Evolutionary conservation across 1,140 invertebrate genomes (phyloP).

Genomic region (Listronotus bonariensis): DNA sequence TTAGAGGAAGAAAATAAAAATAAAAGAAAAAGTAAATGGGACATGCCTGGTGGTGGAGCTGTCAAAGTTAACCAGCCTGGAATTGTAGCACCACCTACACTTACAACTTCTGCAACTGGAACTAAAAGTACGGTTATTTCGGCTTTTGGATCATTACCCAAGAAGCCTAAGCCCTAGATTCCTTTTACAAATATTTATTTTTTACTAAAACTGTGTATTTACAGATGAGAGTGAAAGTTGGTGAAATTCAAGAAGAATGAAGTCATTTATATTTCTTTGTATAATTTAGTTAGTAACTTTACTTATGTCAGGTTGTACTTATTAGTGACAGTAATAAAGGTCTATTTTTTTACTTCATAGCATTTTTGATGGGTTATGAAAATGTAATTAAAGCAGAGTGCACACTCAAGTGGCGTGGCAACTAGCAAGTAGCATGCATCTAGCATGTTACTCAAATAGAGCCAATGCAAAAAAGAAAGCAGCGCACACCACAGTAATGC

Average conservation of each 20-base stretch:
- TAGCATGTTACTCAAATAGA: too few species aligned
- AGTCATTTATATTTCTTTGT: too few species aligned
- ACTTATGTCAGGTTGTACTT: too few species aligned
- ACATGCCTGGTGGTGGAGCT: slow-evolving; percentile 73
- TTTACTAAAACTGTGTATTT: slow-evolving; percentile 13
- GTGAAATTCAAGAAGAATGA: slow-evolving; percentile 3
- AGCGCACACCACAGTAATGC: too few species aligned
- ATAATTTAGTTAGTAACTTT: too few species aligned
- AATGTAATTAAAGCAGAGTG: too few species aligned
- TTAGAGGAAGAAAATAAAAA: slow-evolving; percentile 73
- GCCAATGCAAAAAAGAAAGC: too few species aligned
- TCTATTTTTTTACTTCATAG: too few species aligned
- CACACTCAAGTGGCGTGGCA: too few species aligned
- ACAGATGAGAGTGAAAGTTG: neutral
- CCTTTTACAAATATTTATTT: slow-evolving; percentile 27
- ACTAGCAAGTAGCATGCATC: too few species aligned
- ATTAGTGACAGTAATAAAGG: too few species aligned
- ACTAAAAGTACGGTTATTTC: slow-evolving; percentile 87
- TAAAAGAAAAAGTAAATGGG: slow-evolving; percentile 92
- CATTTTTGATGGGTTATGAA: too few species aligned
- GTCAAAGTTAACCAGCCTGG: slow-evolving; percentile 60
- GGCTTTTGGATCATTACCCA: slow-evolving; percentile 84
- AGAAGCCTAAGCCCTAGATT: slow-evolving; percentile 69
- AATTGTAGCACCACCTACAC: slow-evolving; percentile 65
- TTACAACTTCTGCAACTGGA: slow-evolving; percentile 78